Percentiles rank a stretch among this genome's conserved stretches.
phyloP scores from a whole-genome alignment of 2,113 vertebrate genomes.

The Epinephelus lanceolatus region DNA sequence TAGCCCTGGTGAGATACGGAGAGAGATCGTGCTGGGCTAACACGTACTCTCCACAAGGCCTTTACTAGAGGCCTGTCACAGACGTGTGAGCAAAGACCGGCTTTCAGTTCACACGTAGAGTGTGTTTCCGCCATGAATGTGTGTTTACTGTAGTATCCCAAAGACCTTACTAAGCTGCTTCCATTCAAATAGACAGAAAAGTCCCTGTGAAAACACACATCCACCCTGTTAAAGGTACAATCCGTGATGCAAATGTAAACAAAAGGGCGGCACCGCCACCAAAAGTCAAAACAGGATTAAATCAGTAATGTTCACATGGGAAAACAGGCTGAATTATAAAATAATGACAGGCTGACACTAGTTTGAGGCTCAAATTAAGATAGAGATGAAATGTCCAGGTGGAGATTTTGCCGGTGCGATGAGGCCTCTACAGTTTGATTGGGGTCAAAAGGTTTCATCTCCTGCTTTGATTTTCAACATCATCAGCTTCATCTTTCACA shows the following conservation, averaged over 20 bases:
- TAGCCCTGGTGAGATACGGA: slow-evolving; percentile 61
- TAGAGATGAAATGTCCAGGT: background rate
- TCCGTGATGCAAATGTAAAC: background rate
- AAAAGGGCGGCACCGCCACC: background rate
- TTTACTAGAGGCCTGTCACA: slow-evolving; percentile 50
- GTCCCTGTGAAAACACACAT: background rate
- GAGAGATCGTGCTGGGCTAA: slow-evolving; percentile 54
- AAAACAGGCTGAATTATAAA: background rate
- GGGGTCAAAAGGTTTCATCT: background rate
- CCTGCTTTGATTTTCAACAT: background rate
- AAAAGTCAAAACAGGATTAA: background rate
- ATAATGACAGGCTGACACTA: background rate
- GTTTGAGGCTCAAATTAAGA: background rate
- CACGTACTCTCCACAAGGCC: slow-evolving; percentile 65
- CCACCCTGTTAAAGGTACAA: background rate
- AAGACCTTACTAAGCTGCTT: slow-evolving; percentile 24
- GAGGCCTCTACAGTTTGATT: background rate
- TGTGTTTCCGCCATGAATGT: background rate
- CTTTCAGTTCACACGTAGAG: slow-evolving; percentile 24
- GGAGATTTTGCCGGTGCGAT: background rate
- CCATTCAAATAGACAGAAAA: background rate
- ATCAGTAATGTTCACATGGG: background rate
- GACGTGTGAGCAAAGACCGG: slow-evolving; percentile 23
- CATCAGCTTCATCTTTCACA: background rate
- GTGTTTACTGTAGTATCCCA: slow-evolving; percentile 13